Evolutionary conservation across 2,888 invertebrate species (phyloP), one percentile per base, ranked within the genome.

Genomic region (Pasiphila rectangulata): DNA sequence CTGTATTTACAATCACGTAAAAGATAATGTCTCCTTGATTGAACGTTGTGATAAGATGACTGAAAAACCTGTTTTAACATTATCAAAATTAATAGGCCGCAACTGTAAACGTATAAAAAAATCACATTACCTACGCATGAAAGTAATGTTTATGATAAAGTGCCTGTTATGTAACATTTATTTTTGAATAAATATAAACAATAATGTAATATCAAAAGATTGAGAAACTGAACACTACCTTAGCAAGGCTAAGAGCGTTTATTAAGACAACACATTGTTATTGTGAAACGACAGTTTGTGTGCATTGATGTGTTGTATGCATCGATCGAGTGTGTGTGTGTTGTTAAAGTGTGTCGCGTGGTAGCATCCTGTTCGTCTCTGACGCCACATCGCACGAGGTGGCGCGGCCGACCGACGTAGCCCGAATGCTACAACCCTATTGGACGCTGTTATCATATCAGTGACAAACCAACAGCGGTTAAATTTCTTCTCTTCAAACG

Each of bases 301-400:
- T 69, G 64, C 60, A 64, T 54, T 27, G 30, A 41, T 64, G 47
- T 49, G 54, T 54, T 46, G 41, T 46, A 40, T n/a, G 21, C 57
- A 44, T 45, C 44, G 50, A 54, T 45, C 44, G 30, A 40, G 21
- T 45, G 36, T 48, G 35, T 43, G 45, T 47, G 48, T 57, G 45
- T 56, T 46, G 41, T 57, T 64, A 61, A 76, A 73, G 75, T 79
- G 67, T 80, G 79, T 73, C 79, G 77, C 75, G 71, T 71, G 72
- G 74, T 67, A 73, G 82, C 79, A 85, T 86, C 86, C 85, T 85
- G 86, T 83, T 85, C 69, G 70, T 55, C 59, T 64, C 65, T 83
- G 86, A 85, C 86, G 80, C 66, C 67, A 80, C 74, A 84, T 85
- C 85, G 78, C 73, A 72, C 75, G 87, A 87, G 81, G 75, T 73